Evolutionary conservation across 92 coral and sea anemone genomes (phyloP), one percentile per base, ranked within the genome.

Genomic region (Siderastrea siderea): DNA sequence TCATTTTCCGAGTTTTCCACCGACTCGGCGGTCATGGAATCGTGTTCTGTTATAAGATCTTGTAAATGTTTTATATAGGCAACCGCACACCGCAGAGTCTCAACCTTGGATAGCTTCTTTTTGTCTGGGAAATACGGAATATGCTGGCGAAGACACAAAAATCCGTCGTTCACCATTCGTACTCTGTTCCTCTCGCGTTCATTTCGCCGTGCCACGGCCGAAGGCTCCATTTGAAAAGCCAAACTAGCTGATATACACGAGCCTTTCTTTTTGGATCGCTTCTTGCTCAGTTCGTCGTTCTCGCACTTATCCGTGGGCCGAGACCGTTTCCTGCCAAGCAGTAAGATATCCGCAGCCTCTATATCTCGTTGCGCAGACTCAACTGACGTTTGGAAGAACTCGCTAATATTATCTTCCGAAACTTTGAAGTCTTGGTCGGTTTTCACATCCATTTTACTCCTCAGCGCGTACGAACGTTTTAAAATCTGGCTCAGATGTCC

Each of bases 91-190:
- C 99, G 95, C 52, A 98, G 86, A 6, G 99, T 98, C 88, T 98
- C 99, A 6, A 98, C 99, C 85, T 98, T 98, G 9, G 99, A 98
- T 45, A 98, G 79, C 81, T 96, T 96, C 85, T 98, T 98, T 86
- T 98, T 98, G 67, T 96, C 98, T 5, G 98, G 98, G 70, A 94
- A 94, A 77, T 96, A 98, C 16, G 99, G 99, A 51, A 98, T 98
- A 81, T 94, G 98, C 85, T 96, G 98, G 19, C 99, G 96, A 19
- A 98, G 95, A 50, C 96, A 96, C 9, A 91, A 89, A 78, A 98
- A 98, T 5, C 99, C 99, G 59, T 96, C 98, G 81, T 98, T 98
- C n/a, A 98, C 99, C 79, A 98, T 81, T 47, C 99, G 94, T 48
- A 98, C 99, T 7, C 99, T 93, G 79, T 98, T 98, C 71, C 99